Conservation (phyloP, 53 echinoderm and acorn worm genomes). For the Arbacia lixula region DNA sequence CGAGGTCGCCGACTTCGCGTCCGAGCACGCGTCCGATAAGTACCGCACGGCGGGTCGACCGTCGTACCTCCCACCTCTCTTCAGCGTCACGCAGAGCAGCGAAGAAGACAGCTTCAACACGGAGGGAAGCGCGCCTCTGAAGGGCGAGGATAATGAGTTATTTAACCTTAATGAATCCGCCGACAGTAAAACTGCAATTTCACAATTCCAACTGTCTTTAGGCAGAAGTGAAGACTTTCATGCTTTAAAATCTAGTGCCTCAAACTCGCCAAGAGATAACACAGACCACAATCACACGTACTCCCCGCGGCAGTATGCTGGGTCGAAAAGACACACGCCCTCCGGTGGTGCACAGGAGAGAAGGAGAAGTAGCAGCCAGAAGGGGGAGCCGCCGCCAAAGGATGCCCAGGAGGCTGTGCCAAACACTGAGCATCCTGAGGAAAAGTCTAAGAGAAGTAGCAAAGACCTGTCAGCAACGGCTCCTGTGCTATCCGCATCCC, state of each 20-base stretch:
- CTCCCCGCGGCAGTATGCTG: slow-evolving; percentile 6
- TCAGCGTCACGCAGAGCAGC: slow-evolving; percentile 53
- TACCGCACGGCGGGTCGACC: slow-evolving; percentile 11
- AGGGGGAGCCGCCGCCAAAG: not conserved
- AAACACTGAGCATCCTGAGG: too few relatives aligned
- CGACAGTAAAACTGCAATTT: slow-evolving; percentile 30
- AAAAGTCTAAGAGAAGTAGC: not conserved
- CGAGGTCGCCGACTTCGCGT: slow-evolving; percentile 41
- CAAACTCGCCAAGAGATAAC: not conserved
- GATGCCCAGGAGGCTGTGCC: not conserved
- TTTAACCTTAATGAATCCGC: slow-evolving; percentile 35
- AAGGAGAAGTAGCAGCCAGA: not conserved
- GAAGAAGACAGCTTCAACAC: slow-evolving; percentile 67
- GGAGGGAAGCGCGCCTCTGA: slow-evolving; percentile 31
- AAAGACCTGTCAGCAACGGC: not conserved
- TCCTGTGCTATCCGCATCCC: not conserved
- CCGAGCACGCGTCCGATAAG: slow-evolving; percentile 7
- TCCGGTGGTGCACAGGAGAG: not conserved
- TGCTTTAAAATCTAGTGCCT: slow-evolving; percentile 11
- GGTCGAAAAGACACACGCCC: not conserved
- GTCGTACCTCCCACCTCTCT: slow-evolving; percentile 62
- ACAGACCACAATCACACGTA: not conserved
- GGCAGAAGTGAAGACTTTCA: slow-evolving; percentile 32
- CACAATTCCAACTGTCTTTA: slow-evolving; percentile 41
- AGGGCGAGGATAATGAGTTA: slow-evolving; percentile 6